A percentile compares a stretch with the other conserved stretches of the same genome.
These are phyloP conservation scores for Otolemur crassicaudatus DNA, from an alignment of 2,797 vertebrate genomes.

Conservation along the genomic window DNA sequence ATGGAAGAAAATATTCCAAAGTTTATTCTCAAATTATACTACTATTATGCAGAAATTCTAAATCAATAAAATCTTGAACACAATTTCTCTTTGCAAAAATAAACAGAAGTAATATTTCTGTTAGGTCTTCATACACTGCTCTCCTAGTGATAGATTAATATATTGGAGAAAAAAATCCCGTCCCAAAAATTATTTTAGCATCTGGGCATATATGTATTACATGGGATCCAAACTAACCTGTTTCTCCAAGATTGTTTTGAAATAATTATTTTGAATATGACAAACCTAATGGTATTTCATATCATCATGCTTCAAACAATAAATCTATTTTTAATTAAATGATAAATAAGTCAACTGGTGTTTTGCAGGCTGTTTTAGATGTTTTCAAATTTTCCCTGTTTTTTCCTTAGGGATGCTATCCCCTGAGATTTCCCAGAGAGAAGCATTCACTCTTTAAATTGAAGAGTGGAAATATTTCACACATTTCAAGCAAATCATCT, in stretches of 20 bases:
- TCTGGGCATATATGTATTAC: neutral
- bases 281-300: neutral
- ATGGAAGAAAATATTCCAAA: neutral
- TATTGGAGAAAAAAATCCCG: neutral
- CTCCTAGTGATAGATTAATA: neutral
- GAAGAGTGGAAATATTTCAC: neutral
- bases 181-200: neutral
- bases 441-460: neutral
- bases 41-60: neutral
- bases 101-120: neutral
- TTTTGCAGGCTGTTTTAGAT: neutral
- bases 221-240: neutral
- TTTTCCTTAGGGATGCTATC: neutral
- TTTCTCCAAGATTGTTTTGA: neutral
- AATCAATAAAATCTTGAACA: neutral
- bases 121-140: neutral
- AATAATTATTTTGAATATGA: neutral
- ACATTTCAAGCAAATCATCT: slow-evolving; percentile 1
- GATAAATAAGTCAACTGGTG: neutral
- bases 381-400: neutral
- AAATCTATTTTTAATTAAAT: slow-evolving; percentile 1
- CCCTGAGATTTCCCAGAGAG: neutral
- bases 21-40: neutral
- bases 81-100: neutral
- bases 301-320: neutral